Conservation (phyloP, 2,113 vertebrate species). For the Urocolius indicus region DNA sequence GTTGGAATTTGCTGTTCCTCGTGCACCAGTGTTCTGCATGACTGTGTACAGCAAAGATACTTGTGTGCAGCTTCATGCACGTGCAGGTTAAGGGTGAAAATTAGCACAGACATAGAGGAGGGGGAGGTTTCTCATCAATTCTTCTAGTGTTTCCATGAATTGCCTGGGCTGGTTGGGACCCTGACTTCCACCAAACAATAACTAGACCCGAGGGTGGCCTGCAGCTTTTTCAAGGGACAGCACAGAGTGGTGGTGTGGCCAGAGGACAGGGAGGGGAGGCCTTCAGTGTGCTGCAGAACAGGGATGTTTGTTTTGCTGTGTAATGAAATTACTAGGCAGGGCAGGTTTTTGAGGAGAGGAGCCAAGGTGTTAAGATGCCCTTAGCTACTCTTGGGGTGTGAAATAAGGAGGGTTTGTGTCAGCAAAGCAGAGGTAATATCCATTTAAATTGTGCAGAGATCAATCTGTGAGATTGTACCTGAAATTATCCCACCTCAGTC, state of each 20-base stretch:
- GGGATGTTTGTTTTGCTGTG: background rate
- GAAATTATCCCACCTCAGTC: accelerated
- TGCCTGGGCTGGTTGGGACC: background rate
- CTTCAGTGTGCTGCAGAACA: background rate
- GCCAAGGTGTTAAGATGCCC: background rate
- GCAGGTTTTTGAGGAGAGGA: background rate
- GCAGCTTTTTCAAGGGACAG: background rate
- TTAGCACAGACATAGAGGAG: accelerated
- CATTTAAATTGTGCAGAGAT: background rate
- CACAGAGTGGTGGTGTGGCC: background rate
- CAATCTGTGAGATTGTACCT: background rate
- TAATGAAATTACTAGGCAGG: background rate
- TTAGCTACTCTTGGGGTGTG: background rate
- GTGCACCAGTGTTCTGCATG: no score
- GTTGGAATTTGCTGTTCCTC: background rate
- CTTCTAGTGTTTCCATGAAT: background rate
- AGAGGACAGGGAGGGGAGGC: background rate
- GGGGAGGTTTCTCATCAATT: accelerated
- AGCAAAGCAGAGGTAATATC: background rate
- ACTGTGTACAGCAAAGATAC: background rate
- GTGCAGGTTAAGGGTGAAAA: background rate
- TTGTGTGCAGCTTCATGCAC: no score
- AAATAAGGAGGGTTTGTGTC: background rate
- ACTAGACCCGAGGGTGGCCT: accelerated
- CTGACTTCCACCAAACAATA: background rate